These are phyloP conservation scores for Pachydiplax longipennis DNA, from an alignment of 2,888 invertebrate species.

Conservation along the genomic window DNA sequence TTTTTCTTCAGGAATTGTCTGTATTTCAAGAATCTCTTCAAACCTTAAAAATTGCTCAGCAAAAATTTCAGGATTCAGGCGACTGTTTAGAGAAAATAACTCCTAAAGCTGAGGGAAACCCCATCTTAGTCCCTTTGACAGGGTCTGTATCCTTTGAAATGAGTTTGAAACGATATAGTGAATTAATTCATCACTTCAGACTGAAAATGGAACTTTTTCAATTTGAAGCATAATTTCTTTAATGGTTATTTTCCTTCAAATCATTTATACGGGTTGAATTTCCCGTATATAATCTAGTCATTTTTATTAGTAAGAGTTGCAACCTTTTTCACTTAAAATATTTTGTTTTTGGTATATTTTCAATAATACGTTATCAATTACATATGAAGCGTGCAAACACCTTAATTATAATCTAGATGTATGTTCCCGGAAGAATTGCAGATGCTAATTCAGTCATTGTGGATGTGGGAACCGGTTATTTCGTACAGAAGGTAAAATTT, in stretches of 20 bases:
- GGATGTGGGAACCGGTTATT: slow-evolving; percentile 97
- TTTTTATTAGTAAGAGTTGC: no score
- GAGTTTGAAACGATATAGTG: no score
- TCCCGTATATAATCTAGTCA: no score
- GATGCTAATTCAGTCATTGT: slow-evolving; percentile 88
- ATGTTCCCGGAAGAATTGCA: slow-evolving; percentile 88
- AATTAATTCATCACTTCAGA: no score
- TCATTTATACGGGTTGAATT: no score
- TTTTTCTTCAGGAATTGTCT: slow-evolving; percentile 74
- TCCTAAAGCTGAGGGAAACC: slow-evolving; percentile 78
- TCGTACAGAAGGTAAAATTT: slow-evolving; percentile 82
- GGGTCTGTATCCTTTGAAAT: slow-evolving; percentile 74
- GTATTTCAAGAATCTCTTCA: slow-evolving; percentile 90
- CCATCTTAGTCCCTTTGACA: slow-evolving; percentile 91
- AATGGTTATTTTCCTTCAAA: neutral
- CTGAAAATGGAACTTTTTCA: no score
- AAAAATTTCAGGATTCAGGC: slow-evolving; percentile 87
- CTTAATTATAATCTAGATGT: slow-evolving; percentile 70
- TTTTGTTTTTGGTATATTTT: neutral
- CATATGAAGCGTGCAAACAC: neutral
- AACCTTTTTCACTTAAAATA: no score
- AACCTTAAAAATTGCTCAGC: slow-evolving; percentile 88
- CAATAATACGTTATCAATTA: neutral
- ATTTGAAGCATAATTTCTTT: no score
- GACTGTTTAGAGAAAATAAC: slow-evolving; percentile 83